Conservation (phyloP, 2,113 vertebrate genomes). For the Embiotoca jacksoni region DNA sequence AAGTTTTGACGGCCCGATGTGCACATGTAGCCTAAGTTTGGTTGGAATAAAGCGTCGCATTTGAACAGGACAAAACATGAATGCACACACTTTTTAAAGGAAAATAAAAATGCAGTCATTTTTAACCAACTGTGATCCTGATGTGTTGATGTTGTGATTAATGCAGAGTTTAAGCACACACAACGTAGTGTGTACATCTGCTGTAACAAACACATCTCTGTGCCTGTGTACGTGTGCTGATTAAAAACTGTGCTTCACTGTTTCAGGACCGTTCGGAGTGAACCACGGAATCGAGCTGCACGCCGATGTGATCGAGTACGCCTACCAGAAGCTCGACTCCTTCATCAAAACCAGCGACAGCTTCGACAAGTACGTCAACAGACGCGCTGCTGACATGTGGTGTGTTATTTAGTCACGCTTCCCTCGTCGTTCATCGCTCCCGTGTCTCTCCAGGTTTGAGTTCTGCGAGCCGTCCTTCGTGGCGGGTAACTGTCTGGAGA, state of each 20-base stretch:
- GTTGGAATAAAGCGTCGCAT: too few species aligned
- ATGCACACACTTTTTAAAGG: too few species aligned
- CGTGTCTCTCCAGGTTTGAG: conserved; percentile 88
- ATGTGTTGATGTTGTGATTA: too few species aligned
- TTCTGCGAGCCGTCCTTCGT: conserved; percentile 97
- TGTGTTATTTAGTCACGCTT: not conserved
- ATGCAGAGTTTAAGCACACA: too few species aligned
- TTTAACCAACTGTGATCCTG: too few species aligned
- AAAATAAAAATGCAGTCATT: too few species aligned
- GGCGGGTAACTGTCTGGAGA: conserved; percentile 94
- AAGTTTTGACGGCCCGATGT: too few species aligned
- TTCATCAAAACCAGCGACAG: conserved; percentile 97
- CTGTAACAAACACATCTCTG: not conserved
- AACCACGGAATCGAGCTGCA: conserved; percentile 97
- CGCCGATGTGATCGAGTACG: conserved; percentile 94
- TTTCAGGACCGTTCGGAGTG: conserved; percentile 93
- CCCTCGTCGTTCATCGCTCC: not conserved
- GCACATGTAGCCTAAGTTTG: too few species aligned
- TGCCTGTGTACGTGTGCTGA: not conserved
- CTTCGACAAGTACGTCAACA: conserved; percentile 92
- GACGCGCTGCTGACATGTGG: too few species aligned
- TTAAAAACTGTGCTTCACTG: not conserved
- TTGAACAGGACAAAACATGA: too few species aligned
- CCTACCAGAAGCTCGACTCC: conserved; percentile 93
- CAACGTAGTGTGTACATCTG: too few species aligned